Evolutionary conservation across 1,140 invertebrate species (phyloP), one percentile per base, ranked within the genome.

Genomic region (Cyclargus thomasi): DNA sequence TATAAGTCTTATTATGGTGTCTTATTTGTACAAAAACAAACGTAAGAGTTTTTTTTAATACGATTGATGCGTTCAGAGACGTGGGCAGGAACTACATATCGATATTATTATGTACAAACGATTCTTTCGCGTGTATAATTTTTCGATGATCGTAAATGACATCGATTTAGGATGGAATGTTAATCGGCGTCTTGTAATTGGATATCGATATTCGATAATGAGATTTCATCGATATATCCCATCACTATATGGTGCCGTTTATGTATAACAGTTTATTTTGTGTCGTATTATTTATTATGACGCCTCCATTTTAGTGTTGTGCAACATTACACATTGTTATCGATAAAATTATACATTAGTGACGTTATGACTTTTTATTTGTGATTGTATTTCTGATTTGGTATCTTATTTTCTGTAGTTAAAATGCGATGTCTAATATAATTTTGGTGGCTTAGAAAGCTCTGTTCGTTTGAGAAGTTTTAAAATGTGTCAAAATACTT

Each of bases 161-260:
- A 57, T 65, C 64, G 64, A 65, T 59, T 59, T 59, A 59, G 20
- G 20, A 59, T 57, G 64, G 55, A 65, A 65, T 65, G 53, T 65
- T 65, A 65, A 57, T 65, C 22, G 64, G 10, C 55, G 53, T 65
- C 55, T 16, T 17, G 64, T 65, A 65, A 65, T 65, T 65, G 47
- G 64, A 65, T 55, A 57, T 55, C 53, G 16, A 18, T 65, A 18
- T 23, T 59, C 17, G 55, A 59, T 20, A 59, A 59, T 59, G 55
- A 59, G 55, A 20, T 59, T 59, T 59, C 55, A 59, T 59, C 1
- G 55, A 59, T 20, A 55, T 35, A 14, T 47, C 14, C 18, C 55
- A 59, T 59, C 20, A 20, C 18, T 59, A 17, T 55, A 55, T 55
- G 53, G 10, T 11, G 55, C 20, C 55, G 20, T 59, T 59, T 59